Evolutionary conservation across 2,888 invertebrate species (phyloP).

Genomic region (Drosophila fulvimacula): DNA sequence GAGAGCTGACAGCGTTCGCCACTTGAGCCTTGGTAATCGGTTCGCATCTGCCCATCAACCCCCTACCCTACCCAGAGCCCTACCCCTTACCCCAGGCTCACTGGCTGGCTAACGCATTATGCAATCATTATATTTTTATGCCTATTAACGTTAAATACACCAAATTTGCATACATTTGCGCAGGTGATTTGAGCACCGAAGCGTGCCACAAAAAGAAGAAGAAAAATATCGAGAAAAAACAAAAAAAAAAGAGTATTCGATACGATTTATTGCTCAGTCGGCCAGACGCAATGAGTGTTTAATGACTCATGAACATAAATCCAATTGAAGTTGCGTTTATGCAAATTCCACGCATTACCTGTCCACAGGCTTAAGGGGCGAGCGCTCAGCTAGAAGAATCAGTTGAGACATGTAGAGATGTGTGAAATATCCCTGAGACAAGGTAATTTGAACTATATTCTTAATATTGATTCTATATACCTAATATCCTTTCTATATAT

Average conservation of each 20-base stretch:
- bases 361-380: not conserved
- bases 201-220: constrained; percentile 39
- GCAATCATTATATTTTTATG: constrained; percentile 77
- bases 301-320: constrained; percentile 36
- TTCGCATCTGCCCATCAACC: constrained; percentile 11
- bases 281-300: constrained; percentile 34
- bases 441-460: not conserved
- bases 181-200: constrained; percentile 70
- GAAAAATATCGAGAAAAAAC: not conserved
- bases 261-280: constrained; percentile 46
- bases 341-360: constrained; percentile 23
- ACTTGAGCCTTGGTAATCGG: constrained; percentile 40
- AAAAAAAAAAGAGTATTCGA: not conserved
- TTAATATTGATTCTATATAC: no score
- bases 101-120: constrained; percentile 37
- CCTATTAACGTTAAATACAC: constrained; percentile 73
- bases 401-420: not conserved
- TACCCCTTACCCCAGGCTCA: not conserved
- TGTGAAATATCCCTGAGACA: not conserved
- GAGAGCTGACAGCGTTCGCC: constrained; percentile 16
- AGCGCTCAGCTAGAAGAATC: constrained; percentile 3
- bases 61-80: not conserved
- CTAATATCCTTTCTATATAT: no score
- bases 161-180: constrained; percentile 69
- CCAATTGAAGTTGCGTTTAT: constrained; percentile 19